Percentiles rank a stretch among this genome's conserved stretches.
Evolutionary conservation across 2,888 invertebrate species (phyloP).

Genomic region (Pogonocherus hispidulus): DNA sequence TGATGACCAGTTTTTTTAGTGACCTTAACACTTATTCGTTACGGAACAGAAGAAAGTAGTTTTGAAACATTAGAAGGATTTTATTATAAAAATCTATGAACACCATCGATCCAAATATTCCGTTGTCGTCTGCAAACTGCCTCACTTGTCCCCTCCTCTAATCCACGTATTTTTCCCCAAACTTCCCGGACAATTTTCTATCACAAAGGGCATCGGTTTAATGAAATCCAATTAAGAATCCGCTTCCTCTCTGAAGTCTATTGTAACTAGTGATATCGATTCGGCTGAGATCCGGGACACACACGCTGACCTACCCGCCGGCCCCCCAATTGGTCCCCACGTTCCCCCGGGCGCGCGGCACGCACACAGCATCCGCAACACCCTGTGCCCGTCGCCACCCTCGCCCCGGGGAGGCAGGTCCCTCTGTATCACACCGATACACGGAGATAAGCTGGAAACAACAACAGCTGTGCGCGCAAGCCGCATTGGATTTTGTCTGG

Average conservation of each 20-base stretch:
- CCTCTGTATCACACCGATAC: constrained; percentile 34
- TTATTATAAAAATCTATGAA: no score
- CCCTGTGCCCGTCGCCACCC: constrained; percentile 32
- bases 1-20: no score
- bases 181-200: constrained; percentile 46
- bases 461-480: constrained; percentile 38
- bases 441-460: constrained; percentile 39
- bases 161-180: constrained; percentile 31
- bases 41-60: no score
- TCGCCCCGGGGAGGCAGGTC: neutral
- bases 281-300: constrained; percentile 49
- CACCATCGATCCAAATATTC: no score
- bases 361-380: constrained; percentile 54
- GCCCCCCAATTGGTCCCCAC: constrained; percentile 44
- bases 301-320: constrained; percentile 45
- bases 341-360: constrained; percentile 47
- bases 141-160: neutral
- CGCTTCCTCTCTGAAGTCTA: constrained; percentile 45
- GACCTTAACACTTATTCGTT: no score
- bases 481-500: no score
- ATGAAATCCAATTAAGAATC: constrained; percentile 52
- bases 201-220: constrained; percentile 50
- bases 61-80: no score
- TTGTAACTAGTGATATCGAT: constrained; percentile 54
- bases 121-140: no score